Evolutionary conservation across 2,797 vertebrate species (phyloP).

Genomic region (Adelosebastes latens): DNA sequence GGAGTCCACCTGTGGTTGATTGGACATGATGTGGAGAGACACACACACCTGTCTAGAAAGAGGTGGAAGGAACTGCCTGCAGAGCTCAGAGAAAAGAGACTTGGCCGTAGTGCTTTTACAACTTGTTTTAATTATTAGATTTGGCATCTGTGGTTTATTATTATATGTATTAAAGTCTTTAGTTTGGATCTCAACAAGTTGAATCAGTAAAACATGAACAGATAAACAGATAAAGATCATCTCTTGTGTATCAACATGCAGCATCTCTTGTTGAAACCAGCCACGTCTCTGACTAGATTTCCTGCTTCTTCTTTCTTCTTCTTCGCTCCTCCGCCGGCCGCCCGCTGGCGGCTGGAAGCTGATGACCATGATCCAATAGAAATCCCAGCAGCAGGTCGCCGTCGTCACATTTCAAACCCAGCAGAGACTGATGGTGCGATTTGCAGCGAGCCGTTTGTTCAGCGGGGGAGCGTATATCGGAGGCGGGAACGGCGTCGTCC

Average conservation of each 20-base stretch:
- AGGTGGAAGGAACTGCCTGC: no score
- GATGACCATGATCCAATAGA: conserved; percentile 65
- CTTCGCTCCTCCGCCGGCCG: neutral
- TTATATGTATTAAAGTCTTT: no score
- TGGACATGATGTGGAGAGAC: neutral
- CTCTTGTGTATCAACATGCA: neutral
- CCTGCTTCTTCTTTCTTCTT: no score
- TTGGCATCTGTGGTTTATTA: no score
- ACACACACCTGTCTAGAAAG: neutral
- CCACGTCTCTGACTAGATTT: neutral
- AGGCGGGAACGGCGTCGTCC: conserved; percentile 1
- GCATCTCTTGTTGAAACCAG: neutral
- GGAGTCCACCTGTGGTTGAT: neutral
- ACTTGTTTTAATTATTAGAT: neutral
- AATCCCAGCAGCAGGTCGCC: conserved; percentile 64
- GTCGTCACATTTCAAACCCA: conserved; percentile 61
- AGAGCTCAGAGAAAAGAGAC: no score
- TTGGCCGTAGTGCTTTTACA: neutral
- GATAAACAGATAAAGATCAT: neutral
- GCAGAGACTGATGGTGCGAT: conserved; percentile 54
- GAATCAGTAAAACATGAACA: neutral
- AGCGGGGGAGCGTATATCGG: conserved; percentile 29
- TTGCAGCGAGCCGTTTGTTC: conserved; percentile 39
- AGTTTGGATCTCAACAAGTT: neutral
- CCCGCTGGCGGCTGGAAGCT: conserved; percentile 24